Conservation (phyloP, 37 sponge, comb jelly and placozoan genomes). For the Ianthella basta region DNA sequence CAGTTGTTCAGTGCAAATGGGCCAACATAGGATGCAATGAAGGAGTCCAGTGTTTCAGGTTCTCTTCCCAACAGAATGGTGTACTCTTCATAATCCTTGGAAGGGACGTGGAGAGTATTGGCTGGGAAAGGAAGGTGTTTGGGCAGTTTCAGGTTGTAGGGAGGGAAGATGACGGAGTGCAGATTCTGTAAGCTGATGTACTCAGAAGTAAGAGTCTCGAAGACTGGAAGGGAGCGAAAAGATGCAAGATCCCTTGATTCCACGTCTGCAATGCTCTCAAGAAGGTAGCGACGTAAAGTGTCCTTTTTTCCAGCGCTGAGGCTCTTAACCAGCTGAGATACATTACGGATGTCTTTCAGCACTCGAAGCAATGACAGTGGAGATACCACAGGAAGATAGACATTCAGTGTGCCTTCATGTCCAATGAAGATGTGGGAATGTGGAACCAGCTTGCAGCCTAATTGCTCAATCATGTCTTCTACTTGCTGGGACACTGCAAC, state of each 20-base stretch:
- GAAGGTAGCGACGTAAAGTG: too few species aligned
- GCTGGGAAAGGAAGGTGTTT: constrained; percentile 28
- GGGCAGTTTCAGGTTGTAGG: neutral
- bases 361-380: neutral
- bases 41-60: neutral
- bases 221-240: too few species aligned
- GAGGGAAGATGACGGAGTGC: neutral
- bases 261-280: too few species aligned
- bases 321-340: too few species aligned
- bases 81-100: neutral
- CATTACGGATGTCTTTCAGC: neutral
- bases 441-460: neutral
- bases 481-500: too few species aligned
- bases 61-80: constrained; percentile 27
- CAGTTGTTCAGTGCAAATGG: constrained; percentile 33
- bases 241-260: too few species aligned
- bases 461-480: too few species aligned
- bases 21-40: constrained; percentile 18
- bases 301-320: too few species aligned
- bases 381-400: neutral
- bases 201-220: neutral
- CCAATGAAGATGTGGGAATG: neutral
- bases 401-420: neutral
- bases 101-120: constrained; percentile 15
- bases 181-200: neutral